Conservation (phyloP, 2,113 vertebrate species). For the Microtus richardsoni region DNA sequence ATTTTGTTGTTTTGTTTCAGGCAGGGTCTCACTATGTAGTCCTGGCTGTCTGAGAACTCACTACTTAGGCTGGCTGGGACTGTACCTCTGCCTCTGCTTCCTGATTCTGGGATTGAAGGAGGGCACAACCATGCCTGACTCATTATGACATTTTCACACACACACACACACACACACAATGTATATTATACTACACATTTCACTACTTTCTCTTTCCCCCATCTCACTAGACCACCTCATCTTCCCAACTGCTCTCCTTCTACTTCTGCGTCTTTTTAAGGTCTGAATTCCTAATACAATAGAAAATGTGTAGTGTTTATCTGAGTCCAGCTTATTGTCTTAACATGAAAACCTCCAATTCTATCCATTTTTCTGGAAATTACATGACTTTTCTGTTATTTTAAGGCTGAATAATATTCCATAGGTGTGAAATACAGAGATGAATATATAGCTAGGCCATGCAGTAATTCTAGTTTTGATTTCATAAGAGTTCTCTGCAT, state of each 20-base stretch:
- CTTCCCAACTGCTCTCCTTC: background rate
- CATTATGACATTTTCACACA: background rate
- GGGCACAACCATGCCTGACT: background rate
- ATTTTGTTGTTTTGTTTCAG: background rate
- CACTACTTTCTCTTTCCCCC: background rate
- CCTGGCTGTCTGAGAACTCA: background rate
- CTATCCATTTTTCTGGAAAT: background rate
- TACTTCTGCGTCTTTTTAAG: background rate
- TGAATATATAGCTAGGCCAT: background rate
- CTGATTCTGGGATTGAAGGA: background rate
- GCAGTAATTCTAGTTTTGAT: background rate
- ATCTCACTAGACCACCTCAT: background rate
- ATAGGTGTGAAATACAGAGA: background rate
- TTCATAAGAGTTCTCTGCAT: background rate
- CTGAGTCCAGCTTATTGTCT: background rate
- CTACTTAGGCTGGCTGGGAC: background rate
- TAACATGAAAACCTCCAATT: background rate
- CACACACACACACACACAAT: background rate
- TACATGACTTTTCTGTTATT: background rate
- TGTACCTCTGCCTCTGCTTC: background rate
- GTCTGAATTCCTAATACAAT: background rate
- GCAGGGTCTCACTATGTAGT: background rate
- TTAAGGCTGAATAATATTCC: background rate
- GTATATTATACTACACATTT: background rate
- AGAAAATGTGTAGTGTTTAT: background rate